Evolutionary conservation across 2,797 vertebrate species (phyloP).

Genomic region (Typhlichthys eigenmanni): DNA sequence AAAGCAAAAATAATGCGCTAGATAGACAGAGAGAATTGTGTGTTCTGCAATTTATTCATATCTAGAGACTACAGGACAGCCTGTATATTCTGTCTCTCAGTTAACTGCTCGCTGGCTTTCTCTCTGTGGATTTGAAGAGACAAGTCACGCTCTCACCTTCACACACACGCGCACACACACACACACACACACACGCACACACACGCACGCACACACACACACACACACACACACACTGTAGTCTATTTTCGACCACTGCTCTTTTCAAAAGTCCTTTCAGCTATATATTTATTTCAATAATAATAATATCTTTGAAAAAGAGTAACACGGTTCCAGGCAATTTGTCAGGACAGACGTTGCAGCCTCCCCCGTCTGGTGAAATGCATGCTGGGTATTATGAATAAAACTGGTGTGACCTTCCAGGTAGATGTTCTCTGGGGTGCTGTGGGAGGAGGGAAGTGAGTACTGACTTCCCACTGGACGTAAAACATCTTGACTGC

Average conservation of each 20-base stretch:
- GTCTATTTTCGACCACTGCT: slow-evolving; percentile 28
- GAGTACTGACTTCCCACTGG: slow-evolving; percentile 15
- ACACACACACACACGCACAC: slow-evolving; percentile 4
- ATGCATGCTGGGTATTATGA: slow-evolving; percentile 25
- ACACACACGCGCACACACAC: neutral
- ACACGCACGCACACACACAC: slow-evolving; percentile 7
- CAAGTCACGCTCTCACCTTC: no score
- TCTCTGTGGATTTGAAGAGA: no score
- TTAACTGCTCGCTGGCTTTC: no score
- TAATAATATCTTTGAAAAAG: slow-evolving; percentile 3
- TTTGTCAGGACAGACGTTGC: neutral
- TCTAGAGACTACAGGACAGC: no score
- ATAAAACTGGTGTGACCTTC: slow-evolving; percentile 35
- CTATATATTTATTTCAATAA: neutral
- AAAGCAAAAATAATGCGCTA: no score
- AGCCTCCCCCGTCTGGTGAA: slow-evolving; percentile 9
- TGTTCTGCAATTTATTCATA: no score
- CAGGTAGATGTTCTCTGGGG: slow-evolving; percentile 31
- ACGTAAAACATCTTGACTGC: slow-evolving; percentile 7
- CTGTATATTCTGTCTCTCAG: no score
- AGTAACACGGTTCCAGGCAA: neutral
- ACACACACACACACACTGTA: slow-evolving; percentile 6
- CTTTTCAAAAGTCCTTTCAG: slow-evolving; percentile 13
- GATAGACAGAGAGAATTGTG: no score
- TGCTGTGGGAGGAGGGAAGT: slow-evolving; percentile 37